phyloP scores from a whole-genome alignment of 2,113 vertebrate genomes.

The Atherinomorus stipes region DNA sequence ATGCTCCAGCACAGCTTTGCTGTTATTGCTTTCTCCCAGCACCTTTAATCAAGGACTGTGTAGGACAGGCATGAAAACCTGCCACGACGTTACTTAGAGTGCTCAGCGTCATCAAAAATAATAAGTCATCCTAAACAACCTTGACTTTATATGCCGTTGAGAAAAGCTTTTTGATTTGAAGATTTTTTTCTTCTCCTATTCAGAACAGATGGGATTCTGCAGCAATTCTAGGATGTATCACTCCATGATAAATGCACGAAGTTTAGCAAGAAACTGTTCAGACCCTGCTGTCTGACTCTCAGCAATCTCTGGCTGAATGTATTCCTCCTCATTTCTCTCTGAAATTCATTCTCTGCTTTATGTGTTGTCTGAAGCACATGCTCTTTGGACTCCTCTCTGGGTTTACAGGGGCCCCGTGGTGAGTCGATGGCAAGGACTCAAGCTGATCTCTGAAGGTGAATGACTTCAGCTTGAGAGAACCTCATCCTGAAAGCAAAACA shows the following conservation, averaged over 20 bases:
- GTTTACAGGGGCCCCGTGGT: conserved; percentile 25
- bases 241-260: conserved; percentile 39
- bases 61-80: conserved; percentile 66
- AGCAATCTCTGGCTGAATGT: conserved; percentile 18
- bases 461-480: conserved; percentile 51
- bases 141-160: conserved; percentile 47
- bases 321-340: conserved; percentile 7
- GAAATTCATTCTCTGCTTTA: conserved; percentile 10
- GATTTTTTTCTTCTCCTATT: conserved; percentile 13
- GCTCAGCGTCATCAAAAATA: conserved; percentile 52
- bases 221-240: conserved; percentile 17
- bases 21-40: conserved; percentile 61
- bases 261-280: conserved; percentile 27
- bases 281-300: conserved; percentile 3
- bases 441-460: conserved; percentile 61
- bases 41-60: conserved; percentile 74
- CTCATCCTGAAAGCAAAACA: conserved; percentile 50
- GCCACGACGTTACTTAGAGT: conserved; percentile 42
- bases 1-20: conserved; percentile 59
- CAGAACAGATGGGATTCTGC: conserved; percentile 19
- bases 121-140: conserved; percentile 59
- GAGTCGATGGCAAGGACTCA: conserved; percentile 54
- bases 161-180: conserved; percentile 38
- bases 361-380: neutral
- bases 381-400: conserved; percentile 21